phyloP scores from a whole-genome alignment of 2,113 vertebrate genomes.

The Chaetorhynchus papuensis region DNA sequence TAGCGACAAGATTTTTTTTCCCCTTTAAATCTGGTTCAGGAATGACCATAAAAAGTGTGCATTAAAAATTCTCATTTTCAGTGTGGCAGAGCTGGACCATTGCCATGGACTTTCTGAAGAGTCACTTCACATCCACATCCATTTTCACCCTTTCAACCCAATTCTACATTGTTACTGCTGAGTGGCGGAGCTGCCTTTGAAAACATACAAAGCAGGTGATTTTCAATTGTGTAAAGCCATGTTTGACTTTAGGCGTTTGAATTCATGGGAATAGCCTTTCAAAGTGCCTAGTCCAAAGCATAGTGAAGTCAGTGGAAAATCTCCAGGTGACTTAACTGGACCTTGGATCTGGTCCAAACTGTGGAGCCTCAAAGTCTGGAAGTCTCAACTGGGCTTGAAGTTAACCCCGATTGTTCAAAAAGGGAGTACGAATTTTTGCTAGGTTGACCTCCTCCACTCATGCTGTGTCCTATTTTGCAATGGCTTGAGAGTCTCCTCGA shows the following conservation, averaged over 20 bases:
- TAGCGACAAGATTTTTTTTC: background rate
- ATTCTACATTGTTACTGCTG: constrained; percentile 18
- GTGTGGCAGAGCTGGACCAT: background rate
- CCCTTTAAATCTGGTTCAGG: background rate
- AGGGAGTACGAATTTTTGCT: background rate
- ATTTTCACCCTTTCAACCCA: constrained; percentile 22
- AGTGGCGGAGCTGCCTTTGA: constrained; percentile 25
- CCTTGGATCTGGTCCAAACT: constrained; percentile 33
- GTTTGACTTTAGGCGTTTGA: constrained; percentile 2
- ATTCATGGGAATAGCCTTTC: constrained; percentile 42
- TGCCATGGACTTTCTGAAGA: background rate
- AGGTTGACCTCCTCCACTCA: background rate
- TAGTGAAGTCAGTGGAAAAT: constrained; percentile 35
- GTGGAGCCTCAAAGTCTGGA: constrained; percentile 37
- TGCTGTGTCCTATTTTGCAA: background rate
- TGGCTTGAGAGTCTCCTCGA: background rate
- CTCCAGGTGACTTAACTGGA: constrained; percentile 39
- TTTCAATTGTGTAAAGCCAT: constrained; percentile 37
- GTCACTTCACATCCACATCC: background rate
- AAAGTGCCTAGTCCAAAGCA: constrained; percentile 11
- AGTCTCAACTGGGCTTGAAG: background rate
- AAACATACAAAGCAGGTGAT: constrained; percentile 44
- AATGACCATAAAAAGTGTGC: background rate
- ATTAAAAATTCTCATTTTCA: background rate
- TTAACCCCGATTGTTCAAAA: constrained; percentile 29